Evolutionary conservation across 1,140 invertebrate genomes (phyloP), one percentile per base, ranked within the genome.

Genomic region (Nautilus pompilius): DNA sequence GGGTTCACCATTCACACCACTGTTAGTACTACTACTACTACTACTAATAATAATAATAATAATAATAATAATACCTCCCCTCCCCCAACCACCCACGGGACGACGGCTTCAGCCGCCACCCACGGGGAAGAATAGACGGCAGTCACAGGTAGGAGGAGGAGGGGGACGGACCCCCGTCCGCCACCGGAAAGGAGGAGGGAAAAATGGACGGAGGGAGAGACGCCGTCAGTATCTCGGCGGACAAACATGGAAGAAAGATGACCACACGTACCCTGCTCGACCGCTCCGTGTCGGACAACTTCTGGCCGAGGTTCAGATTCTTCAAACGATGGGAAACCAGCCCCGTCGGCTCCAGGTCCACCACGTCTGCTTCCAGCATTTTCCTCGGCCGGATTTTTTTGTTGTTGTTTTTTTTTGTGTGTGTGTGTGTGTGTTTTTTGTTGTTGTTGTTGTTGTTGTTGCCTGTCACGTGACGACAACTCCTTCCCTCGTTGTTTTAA

Each of bases 41-140:
- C n/a, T n/a, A n/a, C n/a, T n/a, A n/a, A n/a, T n/a, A n/a, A n/a
- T n/a, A n/a, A n/a, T n/a, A n/a, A n/a, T n/a, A n/a, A n/a, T n/a
- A n/a, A n/a, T n/a, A n/a, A n/a, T n/a, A n/a, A n/a, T n/a, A n/a
- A n/a, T n/a, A n/a, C n/a, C n/a, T n/a, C n/a, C n/a, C n/a, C n/a
- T n/a, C n/a, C n/a, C n/a, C n/a, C n/a, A n/a, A n/a, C n/a, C n/a
- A n/a, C n/a, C n/a, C n/a, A n/a, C n/a, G n/a, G n/a, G n/a, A n/a
- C n/a, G n/a, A n/a, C n/a, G n/a, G n/a, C n/a, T n/a, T n/a, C n/a
- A n/a, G n/a, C n/a, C n/a, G n/a, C n/a, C n/a, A n/a, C n/a, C n/a
- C n/a, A n/a, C n/a, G n/a, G n/a, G n/a, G 58, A 54, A 51, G 36
- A 48, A 59, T 48, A 49, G 55, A 34, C 45, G 36, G 57, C 33